Evolutionary conservation across 2,797 vertebrate genomes (phyloP).

Genomic region (Staurois parvus): DNA sequence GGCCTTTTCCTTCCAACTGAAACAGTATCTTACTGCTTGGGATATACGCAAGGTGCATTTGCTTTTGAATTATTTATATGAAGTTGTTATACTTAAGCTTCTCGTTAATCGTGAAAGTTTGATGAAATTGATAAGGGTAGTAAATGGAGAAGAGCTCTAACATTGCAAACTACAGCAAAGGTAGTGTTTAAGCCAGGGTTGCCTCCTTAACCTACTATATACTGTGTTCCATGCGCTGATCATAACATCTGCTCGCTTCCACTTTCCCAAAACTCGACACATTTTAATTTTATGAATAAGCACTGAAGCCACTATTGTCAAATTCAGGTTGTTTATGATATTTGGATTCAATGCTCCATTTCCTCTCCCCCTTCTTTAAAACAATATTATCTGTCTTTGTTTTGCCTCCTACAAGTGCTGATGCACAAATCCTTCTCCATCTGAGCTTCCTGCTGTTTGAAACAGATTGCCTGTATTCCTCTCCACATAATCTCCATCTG

Average conservation of each 20-base stretch:
- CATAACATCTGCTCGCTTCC: slow-evolving; percentile 7
- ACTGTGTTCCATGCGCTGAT: not conserved
- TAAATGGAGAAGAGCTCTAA: not conserved
- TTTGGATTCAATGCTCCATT: slow-evolving; percentile 59
- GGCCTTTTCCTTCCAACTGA: too few species aligned
- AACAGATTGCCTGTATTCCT: slow-evolving; percentile 61
- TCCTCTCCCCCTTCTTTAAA: slow-evolving; percentile 53
- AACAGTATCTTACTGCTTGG: too few species aligned
- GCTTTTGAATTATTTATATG: too few species aligned
- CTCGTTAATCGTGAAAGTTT: too few species aligned
- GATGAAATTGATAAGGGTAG: too few species aligned
- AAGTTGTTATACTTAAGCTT: too few species aligned
- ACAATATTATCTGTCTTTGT: slow-evolving; percentile 61
- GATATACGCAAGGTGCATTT: too few species aligned
- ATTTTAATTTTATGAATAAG: slow-evolving; percentile 62
- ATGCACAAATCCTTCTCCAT: slow-evolving; percentile 60
- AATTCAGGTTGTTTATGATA: slow-evolving; percentile 60
- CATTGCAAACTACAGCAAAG: not conserved
- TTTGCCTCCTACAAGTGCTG: slow-evolving; percentile 54
- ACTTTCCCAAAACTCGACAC: slow-evolving; percentile 18
- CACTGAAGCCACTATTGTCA: slow-evolving; percentile 51
- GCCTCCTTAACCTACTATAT: not conserved
- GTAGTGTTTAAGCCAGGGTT: not conserved
- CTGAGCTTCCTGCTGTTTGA: slow-evolving; percentile 60
- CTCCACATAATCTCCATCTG: slow-evolving; percentile 58